Evolutionary conservation across 2,797 vertebrate genomes (phyloP).

Genomic region (Pelochelys cantorii): DNA sequence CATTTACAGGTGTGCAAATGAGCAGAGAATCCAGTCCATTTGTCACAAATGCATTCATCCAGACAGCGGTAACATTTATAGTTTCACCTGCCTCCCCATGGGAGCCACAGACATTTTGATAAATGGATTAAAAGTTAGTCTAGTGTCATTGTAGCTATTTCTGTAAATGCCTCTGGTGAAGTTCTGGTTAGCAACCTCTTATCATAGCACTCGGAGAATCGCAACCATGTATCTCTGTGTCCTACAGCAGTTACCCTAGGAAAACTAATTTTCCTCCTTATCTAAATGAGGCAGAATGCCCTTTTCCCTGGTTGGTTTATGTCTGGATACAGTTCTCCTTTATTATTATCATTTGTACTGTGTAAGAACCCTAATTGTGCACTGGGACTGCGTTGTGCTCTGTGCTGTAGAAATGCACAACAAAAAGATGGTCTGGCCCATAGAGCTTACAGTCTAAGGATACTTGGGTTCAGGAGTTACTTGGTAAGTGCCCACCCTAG

Average conservation of each 20-base stretch:
- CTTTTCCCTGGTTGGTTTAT: conserved; percentile 11
- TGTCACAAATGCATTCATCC: neutral
- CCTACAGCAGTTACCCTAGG: neutral
- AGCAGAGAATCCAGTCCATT: neutral
- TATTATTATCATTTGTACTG: neutral
- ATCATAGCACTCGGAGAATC: conserved; percentile 17
- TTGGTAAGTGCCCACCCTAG: neutral
- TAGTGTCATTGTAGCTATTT: neutral
- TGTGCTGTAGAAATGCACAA: neutral
- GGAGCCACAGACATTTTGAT: neutral
- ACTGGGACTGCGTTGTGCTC: neutral
- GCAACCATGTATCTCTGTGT: neutral
- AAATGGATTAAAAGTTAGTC: conserved; percentile 33
- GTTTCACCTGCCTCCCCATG: neutral
- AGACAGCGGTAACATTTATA: neutral
- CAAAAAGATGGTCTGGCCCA: neutral
- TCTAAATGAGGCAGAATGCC: neutral
- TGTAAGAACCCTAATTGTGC: neutral
- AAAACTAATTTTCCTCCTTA: neutral
- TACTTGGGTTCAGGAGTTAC: neutral
- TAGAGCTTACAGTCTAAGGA: neutral
- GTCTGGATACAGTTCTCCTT: neutral
- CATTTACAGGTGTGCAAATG: neutral
- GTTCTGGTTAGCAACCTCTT: neutral
- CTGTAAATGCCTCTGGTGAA: conserved; percentile 19